Evolutionary conservation across 2,797 vertebrate genomes (phyloP).

Genomic region (Bryconaethiops microstoma): DNA sequence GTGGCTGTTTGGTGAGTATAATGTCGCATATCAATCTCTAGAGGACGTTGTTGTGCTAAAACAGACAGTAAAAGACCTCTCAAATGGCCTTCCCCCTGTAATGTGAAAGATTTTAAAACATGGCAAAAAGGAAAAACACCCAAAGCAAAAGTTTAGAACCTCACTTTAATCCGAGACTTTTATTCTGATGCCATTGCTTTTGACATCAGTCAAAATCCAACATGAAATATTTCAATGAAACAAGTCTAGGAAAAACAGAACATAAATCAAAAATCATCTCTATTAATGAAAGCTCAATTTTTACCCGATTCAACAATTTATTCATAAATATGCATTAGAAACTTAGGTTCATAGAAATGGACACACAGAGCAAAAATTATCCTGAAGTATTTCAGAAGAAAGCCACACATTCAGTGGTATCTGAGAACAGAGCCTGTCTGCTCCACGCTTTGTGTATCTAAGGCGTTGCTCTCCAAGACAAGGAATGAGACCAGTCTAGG

Average conservation of each 20-base stretch:
- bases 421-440: background rate
- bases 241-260: background rate
- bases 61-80: background rate
- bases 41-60: background rate
- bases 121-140: background rate
- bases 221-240: background rate
- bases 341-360: background rate
- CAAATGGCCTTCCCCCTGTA: background rate
- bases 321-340: background rate
- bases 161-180: background rate
- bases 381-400: background rate
- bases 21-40: too few species aligned
- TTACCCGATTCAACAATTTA: background rate
- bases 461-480: conserved; percentile 9
- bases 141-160: background rate
- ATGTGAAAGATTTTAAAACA: background rate
- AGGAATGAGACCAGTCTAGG: background rate
- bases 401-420: conserved; percentile 7
- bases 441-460: background rate
- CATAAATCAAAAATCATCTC: conserved; percentile 2
- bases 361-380: background rate
- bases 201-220: background rate
- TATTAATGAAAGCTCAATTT: background rate
- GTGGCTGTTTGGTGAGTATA: too few species aligned
- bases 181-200: background rate